Evolutionary conservation across 2,797 vertebrate species (phyloP).

Genomic region (Myotis vivesi): DNA sequence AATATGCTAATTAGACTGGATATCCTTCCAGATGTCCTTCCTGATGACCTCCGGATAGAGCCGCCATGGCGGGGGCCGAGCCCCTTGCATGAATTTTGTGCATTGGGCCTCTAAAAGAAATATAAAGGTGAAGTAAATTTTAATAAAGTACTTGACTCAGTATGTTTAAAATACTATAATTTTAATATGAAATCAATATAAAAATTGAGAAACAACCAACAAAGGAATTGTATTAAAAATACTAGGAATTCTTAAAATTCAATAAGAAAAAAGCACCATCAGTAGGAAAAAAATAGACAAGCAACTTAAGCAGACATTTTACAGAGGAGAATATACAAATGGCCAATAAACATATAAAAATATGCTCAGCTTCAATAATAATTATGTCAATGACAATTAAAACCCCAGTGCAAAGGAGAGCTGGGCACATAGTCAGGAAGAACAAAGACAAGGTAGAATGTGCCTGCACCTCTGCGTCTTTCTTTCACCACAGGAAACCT

Average conservation of each 20-base stretch:
- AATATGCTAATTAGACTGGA: no score
- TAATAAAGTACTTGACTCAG: neutral
- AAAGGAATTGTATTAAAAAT: constrained; percentile 5
- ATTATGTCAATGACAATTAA: neutral
- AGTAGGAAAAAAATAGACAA: neutral
- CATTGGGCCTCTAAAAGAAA: neutral
- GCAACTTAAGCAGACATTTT: neutral
- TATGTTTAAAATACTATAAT: constrained; percentile 13
- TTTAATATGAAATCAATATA: constrained; percentile 1
- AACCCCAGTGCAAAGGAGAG: neutral
- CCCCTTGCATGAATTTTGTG: no score
- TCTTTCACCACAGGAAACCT: neutral
- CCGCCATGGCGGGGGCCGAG: no score
- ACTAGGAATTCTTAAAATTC: neutral
- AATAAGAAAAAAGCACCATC: neutral
- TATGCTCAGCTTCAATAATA: neutral
- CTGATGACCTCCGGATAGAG: no score
- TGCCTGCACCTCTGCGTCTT: neutral
- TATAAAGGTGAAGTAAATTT: neutral
- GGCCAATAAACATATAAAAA: neutral
- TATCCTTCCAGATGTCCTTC: no score
- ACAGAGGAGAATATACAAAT: neutral
- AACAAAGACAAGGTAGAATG: neutral
- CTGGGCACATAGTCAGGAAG: neutral
- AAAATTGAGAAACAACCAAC: constrained; percentile 3